Percentiles rank a stretch among this genome's conserved stretches.
phyloP scores from a whole-genome alignment of 2,113 vertebrate genomes.

The Callorhinus ursinus region DNA sequence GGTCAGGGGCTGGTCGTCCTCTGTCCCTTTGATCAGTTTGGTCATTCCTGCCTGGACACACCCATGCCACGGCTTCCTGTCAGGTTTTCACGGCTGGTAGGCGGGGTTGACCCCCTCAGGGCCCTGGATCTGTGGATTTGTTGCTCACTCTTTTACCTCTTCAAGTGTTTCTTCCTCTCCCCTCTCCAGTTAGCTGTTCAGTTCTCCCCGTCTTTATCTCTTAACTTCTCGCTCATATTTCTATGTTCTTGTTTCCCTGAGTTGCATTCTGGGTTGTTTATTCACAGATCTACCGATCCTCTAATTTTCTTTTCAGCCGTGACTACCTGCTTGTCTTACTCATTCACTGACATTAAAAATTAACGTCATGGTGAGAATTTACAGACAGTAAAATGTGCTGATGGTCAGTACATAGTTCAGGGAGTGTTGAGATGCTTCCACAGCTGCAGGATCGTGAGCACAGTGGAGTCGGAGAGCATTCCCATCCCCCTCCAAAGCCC shows the following conservation, averaged over 20 bases:
- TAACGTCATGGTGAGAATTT: not conserved
- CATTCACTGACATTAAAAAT: not conserved
- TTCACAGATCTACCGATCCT: not conserved
- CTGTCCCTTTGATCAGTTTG: not conserved
- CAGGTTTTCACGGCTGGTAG: not conserved
- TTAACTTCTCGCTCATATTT: not conserved
- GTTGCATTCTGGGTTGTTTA: not conserved
- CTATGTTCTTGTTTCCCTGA: not conserved
- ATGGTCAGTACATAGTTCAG: not conserved
- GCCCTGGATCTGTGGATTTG: not conserved
- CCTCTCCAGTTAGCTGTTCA: too few relatives aligned
- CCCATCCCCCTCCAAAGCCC: too few relatives aligned
- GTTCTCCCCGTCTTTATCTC: not conserved
- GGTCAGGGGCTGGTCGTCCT: not conserved
- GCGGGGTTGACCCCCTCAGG: not conserved
- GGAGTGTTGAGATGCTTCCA: not conserved
- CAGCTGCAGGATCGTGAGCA: not conserved
- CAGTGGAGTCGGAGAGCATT: too few relatives aligned
- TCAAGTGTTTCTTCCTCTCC: not conserved
- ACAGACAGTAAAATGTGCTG: fast-evolving
- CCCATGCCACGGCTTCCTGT: fast-evolving
- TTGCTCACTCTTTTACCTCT: not conserved
- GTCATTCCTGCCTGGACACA: not conserved
- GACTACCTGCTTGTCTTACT: not conserved
- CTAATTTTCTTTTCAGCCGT: not conserved